Evolutionary conservation across 2,888 invertebrate species (phyloP).

Genomic region (Amphimallon solstitiale): DNA sequence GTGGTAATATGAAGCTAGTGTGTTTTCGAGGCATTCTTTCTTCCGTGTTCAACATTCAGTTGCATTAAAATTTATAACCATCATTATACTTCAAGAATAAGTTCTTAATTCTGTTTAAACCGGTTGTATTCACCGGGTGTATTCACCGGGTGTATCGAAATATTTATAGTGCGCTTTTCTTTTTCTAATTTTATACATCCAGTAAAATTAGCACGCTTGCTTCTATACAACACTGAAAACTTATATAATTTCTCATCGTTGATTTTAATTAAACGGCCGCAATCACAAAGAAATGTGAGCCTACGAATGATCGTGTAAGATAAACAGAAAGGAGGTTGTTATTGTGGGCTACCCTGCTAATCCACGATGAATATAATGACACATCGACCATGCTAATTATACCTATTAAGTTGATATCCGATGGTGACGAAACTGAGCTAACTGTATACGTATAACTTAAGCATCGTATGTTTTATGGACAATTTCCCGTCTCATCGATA

Average conservation of each 20-base stretch:
- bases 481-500: conserved; percentile 16
- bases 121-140: no score
- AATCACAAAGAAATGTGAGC: not conserved
- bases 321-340: not conserved
- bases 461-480: conserved; percentile 7
- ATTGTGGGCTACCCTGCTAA: not conserved
- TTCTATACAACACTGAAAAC: not conserved
- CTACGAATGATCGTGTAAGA: not conserved
- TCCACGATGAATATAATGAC: not conserved
- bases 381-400: not conserved
- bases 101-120: no score
- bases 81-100: no score
- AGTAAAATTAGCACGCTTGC: not conserved
- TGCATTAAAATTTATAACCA: no score
- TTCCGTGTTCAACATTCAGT: no score
- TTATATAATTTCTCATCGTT: conserved; percentile 1
- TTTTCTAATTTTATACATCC: not conserved
- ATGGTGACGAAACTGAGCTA: not conserved
- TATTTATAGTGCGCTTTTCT: not conserved
- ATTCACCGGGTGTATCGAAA: not conserved
- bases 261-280: conserved; percentile 7
- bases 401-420: conserved; percentile 5
- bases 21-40: no score
- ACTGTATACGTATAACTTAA: conserved; percentile 21
- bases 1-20: no score